Evolutionary conservation across 2,797 vertebrate genomes (phyloP).

Genomic region (Bryconaethiops microstoma): DNA sequence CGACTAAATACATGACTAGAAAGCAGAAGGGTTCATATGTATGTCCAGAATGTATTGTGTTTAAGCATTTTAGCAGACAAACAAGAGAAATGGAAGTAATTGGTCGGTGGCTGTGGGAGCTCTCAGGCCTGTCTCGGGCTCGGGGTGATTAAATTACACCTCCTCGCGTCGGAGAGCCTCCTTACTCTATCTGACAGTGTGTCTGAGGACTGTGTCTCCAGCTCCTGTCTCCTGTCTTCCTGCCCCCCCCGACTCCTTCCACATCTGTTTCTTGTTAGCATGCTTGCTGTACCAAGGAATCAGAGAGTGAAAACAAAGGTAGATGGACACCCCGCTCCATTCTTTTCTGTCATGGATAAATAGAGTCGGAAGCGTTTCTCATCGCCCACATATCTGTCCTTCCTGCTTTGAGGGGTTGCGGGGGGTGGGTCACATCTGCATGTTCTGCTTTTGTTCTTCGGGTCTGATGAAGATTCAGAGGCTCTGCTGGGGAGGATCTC

Average conservation of each 20-base stretch:
- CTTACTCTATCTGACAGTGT: conserved; percentile 52
- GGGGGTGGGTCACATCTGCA: background rate
- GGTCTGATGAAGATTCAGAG: conserved; percentile 15
- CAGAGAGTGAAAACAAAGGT: conserved; percentile 50
- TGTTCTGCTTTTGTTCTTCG: background rate
- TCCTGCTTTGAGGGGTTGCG: background rate
- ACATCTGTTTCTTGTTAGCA: conserved; percentile 65
- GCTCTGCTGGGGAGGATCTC: background rate
- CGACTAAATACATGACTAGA: conserved; percentile 10
- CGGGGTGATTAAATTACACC: conserved; percentile 50
- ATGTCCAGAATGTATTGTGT: conserved; percentile 13
- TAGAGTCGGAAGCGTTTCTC: conserved; percentile 43
- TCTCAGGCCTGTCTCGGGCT: conserved; percentile 30
- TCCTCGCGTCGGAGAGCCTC: conserved; percentile 43
- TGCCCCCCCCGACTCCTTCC: conserved; percentile 33
- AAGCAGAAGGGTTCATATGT: conserved; percentile 23
- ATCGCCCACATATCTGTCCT: background rate
- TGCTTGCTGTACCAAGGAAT: conserved; percentile 44
- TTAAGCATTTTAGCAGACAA: conserved; percentile 47
- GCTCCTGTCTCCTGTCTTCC: conserved; percentile 51
- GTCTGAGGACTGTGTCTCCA: conserved; percentile 51
- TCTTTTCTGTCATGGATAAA: conserved; percentile 47
- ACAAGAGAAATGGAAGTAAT: conserved; percentile 34
- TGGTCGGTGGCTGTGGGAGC: conserved; percentile 21
- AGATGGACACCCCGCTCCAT: conserved; percentile 34